A percentile compares a stretch with the other conserved stretches of the same genome.
These are phyloP conservation scores for Alcedo atthis DNA, from an alignment of 2,797 vertebrate genomes.

Conservation along the genomic window DNA sequence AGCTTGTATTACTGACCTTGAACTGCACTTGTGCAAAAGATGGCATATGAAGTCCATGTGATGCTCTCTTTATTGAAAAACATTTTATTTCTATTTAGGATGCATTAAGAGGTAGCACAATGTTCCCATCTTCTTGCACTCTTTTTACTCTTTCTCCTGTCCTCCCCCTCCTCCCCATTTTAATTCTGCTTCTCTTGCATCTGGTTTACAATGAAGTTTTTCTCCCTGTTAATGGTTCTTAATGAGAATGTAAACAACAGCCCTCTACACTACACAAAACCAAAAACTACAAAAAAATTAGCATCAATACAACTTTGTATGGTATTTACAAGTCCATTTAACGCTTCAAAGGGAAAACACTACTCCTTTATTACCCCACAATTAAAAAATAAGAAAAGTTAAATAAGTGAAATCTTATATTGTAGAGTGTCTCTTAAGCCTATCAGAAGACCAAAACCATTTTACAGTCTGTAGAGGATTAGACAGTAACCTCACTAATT, in stretches of 20 bases:
- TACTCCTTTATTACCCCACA: neutral
- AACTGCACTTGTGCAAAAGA: neutral
- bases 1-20: neutral
- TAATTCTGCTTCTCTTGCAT: neutral
- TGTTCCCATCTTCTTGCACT: neutral
- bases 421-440: neutral
- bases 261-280: neutral
- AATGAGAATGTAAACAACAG: neutral
- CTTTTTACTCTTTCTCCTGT: neutral
- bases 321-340: neutral
- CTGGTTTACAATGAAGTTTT: neutral
- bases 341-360: neutral
- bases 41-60: neutral
- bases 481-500: conserved; percentile 8
- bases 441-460: neutral
- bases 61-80: neutral
- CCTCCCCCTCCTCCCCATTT: neutral
- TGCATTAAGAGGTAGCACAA: neutral
- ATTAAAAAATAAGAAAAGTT: neutral
- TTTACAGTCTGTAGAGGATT: neutral
- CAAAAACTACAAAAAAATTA: neutral
- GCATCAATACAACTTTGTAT: neutral
- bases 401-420: neutral
- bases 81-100: neutral
- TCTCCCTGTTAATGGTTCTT: neutral